A percentile compares a stretch with the other conserved stretches of the same genome.
Conservation (phyloP, 2,888 invertebrate genomes). For the Andrena marginata region DNA sequence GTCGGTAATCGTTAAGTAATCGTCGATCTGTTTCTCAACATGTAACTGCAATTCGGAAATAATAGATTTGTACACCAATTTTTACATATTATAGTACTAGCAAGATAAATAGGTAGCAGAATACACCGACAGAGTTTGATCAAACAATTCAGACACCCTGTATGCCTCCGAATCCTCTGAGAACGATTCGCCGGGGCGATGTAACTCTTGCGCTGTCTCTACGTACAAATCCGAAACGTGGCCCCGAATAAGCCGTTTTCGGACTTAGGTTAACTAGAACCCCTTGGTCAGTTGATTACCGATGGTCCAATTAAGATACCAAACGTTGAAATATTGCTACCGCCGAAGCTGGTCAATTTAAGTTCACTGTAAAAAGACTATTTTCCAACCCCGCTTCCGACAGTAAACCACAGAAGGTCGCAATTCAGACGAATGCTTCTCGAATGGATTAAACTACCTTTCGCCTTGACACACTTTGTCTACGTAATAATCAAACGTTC, state of each 20-base stretch:
- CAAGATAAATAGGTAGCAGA: not conserved
- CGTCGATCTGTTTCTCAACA: too few species aligned
- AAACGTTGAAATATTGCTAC: not conserved
- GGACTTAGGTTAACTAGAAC: not conserved
- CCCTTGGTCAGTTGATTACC: not conserved
- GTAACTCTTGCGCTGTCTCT: conserved; percentile 37
- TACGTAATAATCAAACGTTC: too few species aligned
- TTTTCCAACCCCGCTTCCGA: too few species aligned
- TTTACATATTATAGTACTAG: too few species aligned
- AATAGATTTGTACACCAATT: too few species aligned
- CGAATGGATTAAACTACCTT: too few species aligned
- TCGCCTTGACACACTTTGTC: too few species aligned
- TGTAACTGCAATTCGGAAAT: too few species aligned
- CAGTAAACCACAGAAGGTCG: too few species aligned
- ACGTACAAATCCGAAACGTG: conserved; percentile 30
- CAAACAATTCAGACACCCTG: not conserved
- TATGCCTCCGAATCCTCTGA: not conserved
- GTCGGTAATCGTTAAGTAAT: too few species aligned
- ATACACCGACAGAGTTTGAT: not conserved
- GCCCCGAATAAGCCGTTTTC: conserved; percentile 23
- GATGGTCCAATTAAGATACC: not conserved
- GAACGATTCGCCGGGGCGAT: conserved; percentile 41
- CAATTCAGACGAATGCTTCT: too few species aligned
- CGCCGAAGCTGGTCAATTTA: not conserved
- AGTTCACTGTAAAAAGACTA: not conserved